A percentile compares a stretch with the other conserved stretches of the same genome.
Evolutionary conservation across 2,888 invertebrate genomes (phyloP).

Genomic region (Troides aeacus): DNA sequence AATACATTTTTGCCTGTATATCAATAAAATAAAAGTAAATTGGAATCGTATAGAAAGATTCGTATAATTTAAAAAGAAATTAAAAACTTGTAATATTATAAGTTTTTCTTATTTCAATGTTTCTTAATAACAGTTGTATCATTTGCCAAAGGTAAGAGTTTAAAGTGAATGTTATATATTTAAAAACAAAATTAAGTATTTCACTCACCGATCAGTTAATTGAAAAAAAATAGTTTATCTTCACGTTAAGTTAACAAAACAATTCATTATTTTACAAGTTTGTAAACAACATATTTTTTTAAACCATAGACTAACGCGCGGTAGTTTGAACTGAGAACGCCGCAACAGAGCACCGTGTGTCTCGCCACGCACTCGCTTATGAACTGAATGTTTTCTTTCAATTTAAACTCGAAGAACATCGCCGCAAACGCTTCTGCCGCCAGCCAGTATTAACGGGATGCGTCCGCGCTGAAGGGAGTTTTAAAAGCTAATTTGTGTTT

Average conservation of each 20-base stretch:
- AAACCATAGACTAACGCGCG: slow-evolving; percentile 42
- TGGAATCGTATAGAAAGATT: too few species aligned
- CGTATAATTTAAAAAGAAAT: too few species aligned
- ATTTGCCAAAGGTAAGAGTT: slow-evolving; percentile 15
- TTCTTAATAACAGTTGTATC: neutral
- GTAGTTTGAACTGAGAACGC: slow-evolving; percentile 40
- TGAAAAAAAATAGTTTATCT: neutral
- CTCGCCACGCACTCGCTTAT: slow-evolving; percentile 55
- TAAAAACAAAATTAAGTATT: neutral
- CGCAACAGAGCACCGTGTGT: slow-evolving; percentile 47
- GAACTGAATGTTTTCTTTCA: slow-evolving; percentile 59
- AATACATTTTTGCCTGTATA: too few species aligned
- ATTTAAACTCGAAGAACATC: slow-evolving; percentile 36
- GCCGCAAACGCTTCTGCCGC: slow-evolving; percentile 25
- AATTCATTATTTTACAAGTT: slow-evolving; percentile 34
- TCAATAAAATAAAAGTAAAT: too few species aligned
- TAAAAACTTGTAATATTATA: too few species aligned
- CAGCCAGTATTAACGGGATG: slow-evolving; percentile 46
- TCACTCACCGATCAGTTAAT: slow-evolving; percentile 17
- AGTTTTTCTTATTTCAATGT: neutral
- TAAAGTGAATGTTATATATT: slow-evolving; percentile 19
- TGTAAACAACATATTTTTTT: slow-evolving; percentile 41
- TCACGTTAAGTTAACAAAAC: slow-evolving; percentile 16
- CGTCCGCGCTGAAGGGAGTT: slow-evolving; percentile 34
- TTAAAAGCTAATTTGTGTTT: neutral